Evolutionary conservation across 2,888 invertebrate species (phyloP).

Genomic region (Heliconius hortense): DNA sequence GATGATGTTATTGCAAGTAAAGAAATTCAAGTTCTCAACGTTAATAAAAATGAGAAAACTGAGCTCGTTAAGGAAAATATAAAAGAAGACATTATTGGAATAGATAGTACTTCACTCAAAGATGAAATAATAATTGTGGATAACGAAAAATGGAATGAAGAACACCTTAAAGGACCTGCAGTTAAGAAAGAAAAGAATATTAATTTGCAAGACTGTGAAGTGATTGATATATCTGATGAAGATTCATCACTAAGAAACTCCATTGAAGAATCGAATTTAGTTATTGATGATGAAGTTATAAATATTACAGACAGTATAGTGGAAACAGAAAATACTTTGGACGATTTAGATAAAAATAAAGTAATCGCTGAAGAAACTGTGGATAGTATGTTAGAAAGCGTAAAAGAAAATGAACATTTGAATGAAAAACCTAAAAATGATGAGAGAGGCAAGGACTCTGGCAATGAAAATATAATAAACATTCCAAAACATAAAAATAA

Average conservation of each 20-base stretch:
- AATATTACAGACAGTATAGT: conserved; percentile 1
- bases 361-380: neutral
- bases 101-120: neutral
- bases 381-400: neutral
- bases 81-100: neutral
- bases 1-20: neutral
- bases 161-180: neutral
- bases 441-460: neutral
- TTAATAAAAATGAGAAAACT: neutral
- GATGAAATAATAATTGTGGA: neutral
- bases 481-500: neutral
- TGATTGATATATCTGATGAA: conserved; percentile 33
- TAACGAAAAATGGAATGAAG: neutral
- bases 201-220: conserved; percentile 37
- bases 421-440: neutral
- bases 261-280: conserved; percentile 15
- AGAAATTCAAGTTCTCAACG: neutral
- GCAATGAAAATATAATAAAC: neutral
- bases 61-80: neutral
- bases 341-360: neutral
- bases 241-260: conserved; percentile 2
- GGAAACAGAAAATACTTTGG: conserved; percentile 9
- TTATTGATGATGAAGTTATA: conserved; percentile 18
- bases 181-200: conserved; percentile 14
- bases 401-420: neutral